A percentile compares a stretch with the other conserved stretches of the same genome.
phyloP scores from a whole-genome alignment of 1,140 invertebrate genomes.

The Geopemphigus sp. region DNA sequence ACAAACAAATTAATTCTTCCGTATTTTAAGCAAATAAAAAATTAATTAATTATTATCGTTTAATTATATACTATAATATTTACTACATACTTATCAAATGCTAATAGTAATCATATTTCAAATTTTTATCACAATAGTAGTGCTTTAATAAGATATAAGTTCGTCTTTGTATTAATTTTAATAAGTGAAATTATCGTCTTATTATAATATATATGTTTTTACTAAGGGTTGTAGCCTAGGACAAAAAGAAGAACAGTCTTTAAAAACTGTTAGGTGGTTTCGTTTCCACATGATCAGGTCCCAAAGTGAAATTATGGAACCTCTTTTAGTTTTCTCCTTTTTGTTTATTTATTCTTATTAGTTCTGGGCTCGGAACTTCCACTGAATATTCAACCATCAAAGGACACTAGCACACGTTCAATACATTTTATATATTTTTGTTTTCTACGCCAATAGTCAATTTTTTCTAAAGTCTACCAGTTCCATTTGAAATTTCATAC shows the following conservation, averaged over 20 bases:
- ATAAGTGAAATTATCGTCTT: no score
- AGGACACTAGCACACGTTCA: neutral
- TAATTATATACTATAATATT: no score
- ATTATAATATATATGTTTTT: neutral
- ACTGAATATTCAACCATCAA: conserved; percentile 26
- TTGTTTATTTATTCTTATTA: conserved; percentile 46
- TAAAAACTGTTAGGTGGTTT: neutral
- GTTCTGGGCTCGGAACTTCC: neutral
- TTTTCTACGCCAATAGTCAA: conserved; percentile 10
- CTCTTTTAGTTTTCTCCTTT: neutral
- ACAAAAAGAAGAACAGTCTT: neutral
- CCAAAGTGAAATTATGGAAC: conserved; percentile 7
- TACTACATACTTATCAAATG: no score
- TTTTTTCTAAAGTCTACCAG: neutral
- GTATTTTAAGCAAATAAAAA: no score
- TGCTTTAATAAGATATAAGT: no score
- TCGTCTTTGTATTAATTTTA: no score
- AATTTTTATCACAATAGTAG: no score
- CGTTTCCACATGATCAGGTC: conserved; percentile 7
- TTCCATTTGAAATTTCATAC: neutral
- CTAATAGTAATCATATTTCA: no score
- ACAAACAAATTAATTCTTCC: no score
- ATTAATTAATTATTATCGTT: no score
- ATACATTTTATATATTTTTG: neutral
- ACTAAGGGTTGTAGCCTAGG: neutral